A percentile compares a stretch with the other conserved stretches of the same genome.
These are phyloP conservation scores for Eulithis prunata DNA, from an alignment of 2,888 invertebrate species.

Conservation along the genomic window DNA sequence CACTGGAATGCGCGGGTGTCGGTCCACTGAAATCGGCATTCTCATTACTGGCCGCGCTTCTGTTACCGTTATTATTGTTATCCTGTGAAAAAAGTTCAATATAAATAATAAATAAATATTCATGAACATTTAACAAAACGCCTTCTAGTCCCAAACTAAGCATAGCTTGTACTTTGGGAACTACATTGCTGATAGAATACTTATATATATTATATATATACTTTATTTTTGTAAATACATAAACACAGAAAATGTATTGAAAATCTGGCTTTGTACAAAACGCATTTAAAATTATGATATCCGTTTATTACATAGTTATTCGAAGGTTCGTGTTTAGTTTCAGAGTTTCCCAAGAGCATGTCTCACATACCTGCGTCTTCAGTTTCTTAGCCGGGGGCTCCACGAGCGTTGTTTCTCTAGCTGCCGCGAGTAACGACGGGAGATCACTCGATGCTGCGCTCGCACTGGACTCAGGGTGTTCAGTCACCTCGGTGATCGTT, in stretches of 20 bases:
- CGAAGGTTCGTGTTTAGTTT: no score
- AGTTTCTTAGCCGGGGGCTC: slow-evolving; percentile 48
- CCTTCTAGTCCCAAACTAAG: no score
- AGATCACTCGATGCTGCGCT: slow-evolving; percentile 32
- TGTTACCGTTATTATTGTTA: slow-evolving; percentile 25
- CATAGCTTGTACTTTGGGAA: no score
- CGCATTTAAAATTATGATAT: no score
- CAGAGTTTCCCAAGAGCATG: no score
- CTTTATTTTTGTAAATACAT: no score
- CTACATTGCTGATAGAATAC: no score
- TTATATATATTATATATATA: no score
- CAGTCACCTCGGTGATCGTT: slow-evolving; percentile 10
- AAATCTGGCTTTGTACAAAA: no score
- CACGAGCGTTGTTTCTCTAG: slow-evolving; percentile 45
- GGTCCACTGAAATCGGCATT: not conserved
- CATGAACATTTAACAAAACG: no score
- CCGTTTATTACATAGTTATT: no score
- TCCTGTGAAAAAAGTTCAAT: slow-evolving; percentile 14
- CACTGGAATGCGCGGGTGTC: not conserved
- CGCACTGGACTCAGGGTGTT: slow-evolving; percentile 4
- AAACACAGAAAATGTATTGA: no score
- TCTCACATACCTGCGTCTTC: slow-evolving; percentile 48
- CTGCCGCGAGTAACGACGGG: slow-evolving; percentile 48
- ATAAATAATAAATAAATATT: slow-evolving; percentile 1
- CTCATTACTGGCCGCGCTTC: slow-evolving; percentile 11